Evolutionary conservation across 2,797 vertebrate species (phyloP).

Genomic region (Phataginus tricuspis): DNA sequence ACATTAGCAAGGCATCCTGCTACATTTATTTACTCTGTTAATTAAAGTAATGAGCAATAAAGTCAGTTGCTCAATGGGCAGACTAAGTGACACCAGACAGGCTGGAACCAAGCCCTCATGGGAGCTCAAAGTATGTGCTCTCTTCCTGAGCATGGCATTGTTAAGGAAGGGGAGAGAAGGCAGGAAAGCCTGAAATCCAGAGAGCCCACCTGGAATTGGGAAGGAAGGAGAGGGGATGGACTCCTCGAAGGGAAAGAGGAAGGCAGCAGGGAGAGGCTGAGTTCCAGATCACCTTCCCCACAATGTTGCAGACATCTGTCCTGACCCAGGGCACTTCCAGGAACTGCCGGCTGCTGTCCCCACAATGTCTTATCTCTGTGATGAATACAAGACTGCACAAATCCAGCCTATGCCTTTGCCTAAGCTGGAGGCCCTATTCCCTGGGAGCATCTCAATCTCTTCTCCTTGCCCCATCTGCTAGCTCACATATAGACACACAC

Average conservation of each 20-base stretch:
- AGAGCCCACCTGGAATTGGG: neutral
- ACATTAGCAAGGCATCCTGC: conserved; percentile 34
- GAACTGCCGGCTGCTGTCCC: neutral
- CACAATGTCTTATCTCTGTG: neutral
- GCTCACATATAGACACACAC: too few species aligned
- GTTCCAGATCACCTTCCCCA: neutral
- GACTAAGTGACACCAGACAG: neutral
- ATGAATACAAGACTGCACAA: neutral
- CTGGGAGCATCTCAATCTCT: neutral
- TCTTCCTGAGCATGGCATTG: neutral
- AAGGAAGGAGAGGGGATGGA: neutral
- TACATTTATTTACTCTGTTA: conserved; percentile 54
- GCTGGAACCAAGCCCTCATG: neutral
- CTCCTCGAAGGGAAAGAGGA: neutral
- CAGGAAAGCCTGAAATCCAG: neutral
- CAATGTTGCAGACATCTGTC: too few species aligned
- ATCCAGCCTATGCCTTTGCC: neutral
- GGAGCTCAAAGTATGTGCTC: neutral
- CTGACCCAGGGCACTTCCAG: neutral
- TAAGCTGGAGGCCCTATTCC: neutral
- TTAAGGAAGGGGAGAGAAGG: neutral
- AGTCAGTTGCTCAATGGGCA: neutral
- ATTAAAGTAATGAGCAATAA: conserved; percentile 65
- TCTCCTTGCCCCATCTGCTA: neutral
- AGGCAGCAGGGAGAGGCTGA: neutral